A percentile compares a stretch with the other conserved stretches of the same genome.
These are phyloP conservation scores for Microtus agrestis DNA, from an alignment of 2,797 vertebrate genomes.

Conservation along the genomic window DNA sequence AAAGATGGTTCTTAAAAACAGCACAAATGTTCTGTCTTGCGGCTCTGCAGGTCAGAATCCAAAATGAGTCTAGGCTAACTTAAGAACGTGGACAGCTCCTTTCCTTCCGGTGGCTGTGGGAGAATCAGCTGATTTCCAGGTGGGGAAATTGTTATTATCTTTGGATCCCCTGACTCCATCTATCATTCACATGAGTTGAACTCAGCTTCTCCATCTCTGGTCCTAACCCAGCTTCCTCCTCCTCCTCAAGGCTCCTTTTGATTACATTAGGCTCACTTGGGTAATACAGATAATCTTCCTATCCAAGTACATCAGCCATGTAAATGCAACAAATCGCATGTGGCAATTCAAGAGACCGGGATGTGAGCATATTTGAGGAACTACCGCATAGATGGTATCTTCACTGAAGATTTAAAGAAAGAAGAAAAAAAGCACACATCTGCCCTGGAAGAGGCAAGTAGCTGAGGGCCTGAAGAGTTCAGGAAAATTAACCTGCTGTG, in stretches of 20 bases:
- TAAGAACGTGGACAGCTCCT: background rate
- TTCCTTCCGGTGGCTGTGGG: background rate
- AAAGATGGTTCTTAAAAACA: background rate
- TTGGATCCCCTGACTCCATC: background rate
- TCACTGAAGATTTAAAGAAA: background rate
- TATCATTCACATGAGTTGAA: background rate
- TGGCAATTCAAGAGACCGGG: background rate
- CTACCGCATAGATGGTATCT: background rate
- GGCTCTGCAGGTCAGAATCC: background rate
- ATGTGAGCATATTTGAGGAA: background rate
- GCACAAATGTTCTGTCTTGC: background rate
- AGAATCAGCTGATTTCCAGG: background rate
- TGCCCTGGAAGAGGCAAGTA: background rate
- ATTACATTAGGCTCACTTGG: background rate
- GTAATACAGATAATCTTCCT: constrained; percentile 18
- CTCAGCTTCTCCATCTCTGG: background rate
- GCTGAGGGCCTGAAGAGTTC: background rate
- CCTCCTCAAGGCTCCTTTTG: background rate
- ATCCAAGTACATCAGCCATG: background rate
- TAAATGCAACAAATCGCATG: background rate
- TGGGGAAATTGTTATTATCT: background rate
- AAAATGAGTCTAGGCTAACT: constrained; percentile 23
- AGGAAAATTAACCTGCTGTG: background rate
- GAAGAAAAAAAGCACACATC: background rate
- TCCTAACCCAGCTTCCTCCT: background rate